Conservation (phyloP, 2,113 vertebrate genomes). For the Passer domesticus region DNA sequence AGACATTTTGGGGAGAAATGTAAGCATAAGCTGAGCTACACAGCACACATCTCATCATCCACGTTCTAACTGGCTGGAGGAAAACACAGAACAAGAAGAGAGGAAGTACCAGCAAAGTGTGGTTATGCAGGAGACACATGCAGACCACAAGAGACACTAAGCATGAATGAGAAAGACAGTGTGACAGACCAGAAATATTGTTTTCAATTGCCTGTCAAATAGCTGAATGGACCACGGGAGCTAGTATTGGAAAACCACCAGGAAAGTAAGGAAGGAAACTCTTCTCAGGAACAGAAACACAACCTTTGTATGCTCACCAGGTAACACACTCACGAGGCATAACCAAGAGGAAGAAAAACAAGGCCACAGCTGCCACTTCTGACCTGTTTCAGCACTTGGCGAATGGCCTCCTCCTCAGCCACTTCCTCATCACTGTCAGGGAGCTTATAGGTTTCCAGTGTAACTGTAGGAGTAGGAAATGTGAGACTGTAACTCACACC, state of each 20-base stretch:
- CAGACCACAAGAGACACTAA: not conserved
- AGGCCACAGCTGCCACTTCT: not conserved
- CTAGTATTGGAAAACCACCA: not conserved
- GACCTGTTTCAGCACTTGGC: constrained; percentile 87
- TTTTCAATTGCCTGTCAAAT: not conserved
- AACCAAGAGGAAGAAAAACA: not conserved
- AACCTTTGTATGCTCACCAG: not conserved
- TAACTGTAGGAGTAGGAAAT: constrained; percentile 76
- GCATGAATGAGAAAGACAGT: not conserved
- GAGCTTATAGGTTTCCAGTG: constrained; percentile 77
- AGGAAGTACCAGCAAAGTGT: not conserved
- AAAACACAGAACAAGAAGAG: not conserved
- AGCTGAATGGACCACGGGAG: not conserved
- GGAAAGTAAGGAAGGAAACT: not conserved
- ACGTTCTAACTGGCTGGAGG: not conserved
- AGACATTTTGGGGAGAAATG: not conserved
- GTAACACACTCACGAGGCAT: not conserved
- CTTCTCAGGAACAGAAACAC: not conserved
- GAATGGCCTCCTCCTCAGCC: constrained; percentile 85
- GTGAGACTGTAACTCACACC: not conserved
- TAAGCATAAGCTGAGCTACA: not conserved
- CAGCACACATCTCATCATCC: not conserved
- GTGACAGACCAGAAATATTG: not conserved
- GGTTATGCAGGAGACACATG: not conserved
- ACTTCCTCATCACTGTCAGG: constrained; percentile 92